phyloP scores from a whole-genome alignment of 2,888 invertebrate species.

The Hemaris fuciformis region DNA sequence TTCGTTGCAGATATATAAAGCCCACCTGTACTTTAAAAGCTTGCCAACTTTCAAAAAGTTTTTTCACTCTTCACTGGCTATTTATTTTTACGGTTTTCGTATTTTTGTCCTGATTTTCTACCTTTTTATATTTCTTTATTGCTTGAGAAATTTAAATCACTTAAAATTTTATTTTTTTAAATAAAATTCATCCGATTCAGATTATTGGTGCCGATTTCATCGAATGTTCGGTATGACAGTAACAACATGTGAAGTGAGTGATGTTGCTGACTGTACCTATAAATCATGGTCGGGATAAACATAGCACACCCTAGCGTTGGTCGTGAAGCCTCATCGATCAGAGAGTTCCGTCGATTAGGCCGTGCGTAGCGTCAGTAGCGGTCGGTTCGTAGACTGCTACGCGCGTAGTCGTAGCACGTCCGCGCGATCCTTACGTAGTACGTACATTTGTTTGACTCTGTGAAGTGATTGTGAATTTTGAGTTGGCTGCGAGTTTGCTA shows the following conservation, averaged over 20 bases:
- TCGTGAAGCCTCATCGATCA: slow-evolving; percentile 47
- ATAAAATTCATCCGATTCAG: too few species aligned
- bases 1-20: too few species aligned
- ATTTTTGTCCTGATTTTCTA: not conserved
- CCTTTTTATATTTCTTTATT: not conserved
- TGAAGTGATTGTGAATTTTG: slow-evolving; percentile 6
- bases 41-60: not conserved
- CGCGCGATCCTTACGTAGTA: not conserved
- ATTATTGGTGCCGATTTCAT: not conserved
- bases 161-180: too few species aligned
- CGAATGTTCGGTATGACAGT: not conserved
- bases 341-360: slow-evolving; percentile 26
- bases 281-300: slow-evolving; percentile 23
- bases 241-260: not conserved
- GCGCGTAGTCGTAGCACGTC: slow-evolving; percentile 52
- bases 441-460: slow-evolving; percentile 3
- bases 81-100: not conserved
- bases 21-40: not conserved
- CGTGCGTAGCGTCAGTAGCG: slow-evolving; percentile 48
- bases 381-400: slow-evolving; percentile 59
- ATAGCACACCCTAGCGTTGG: slow-evolving; percentile 27
- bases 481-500: slow-evolving; percentile 2
- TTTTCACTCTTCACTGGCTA: not conserved
- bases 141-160: too few species aligned
- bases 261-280: slow-evolving; percentile 10